Evolutionary conservation across 2,888 invertebrate species (phyloP).

Genomic region (Mesoligia furuncula): DNA sequence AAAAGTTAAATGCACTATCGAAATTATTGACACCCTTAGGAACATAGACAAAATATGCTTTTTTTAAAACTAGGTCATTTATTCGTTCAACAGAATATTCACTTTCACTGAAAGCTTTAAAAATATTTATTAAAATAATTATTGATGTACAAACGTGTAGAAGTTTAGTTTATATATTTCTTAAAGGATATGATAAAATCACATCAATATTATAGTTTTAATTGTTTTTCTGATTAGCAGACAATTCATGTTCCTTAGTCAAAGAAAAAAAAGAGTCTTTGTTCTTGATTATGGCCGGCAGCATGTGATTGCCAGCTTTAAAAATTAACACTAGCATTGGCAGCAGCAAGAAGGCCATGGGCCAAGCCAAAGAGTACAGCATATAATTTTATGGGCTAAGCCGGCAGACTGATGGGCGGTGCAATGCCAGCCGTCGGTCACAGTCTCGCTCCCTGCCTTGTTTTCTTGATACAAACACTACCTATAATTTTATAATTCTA

Average conservation of each 20-base stretch:
- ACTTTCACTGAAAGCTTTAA: conserved; percentile 26
- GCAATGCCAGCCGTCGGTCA: not conserved
- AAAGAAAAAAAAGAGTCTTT: not conserved
- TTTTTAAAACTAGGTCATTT: conserved; percentile 57
- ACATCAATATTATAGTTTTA: not conserved
- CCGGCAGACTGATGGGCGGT: not conserved
- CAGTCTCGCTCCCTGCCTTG: not conserved
- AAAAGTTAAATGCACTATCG: conserved; percentile 62
- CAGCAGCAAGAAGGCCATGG: not conserved
- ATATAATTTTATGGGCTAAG: not conserved
- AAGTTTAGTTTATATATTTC: not conserved
- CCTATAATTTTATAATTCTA: no score
- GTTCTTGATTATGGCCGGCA: not conserved
- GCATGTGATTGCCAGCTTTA: not conserved
- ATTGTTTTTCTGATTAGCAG: not conserved
- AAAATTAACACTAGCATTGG: not conserved
- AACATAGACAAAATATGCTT: conserved; percentile 72
- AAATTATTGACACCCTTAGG: conserved; percentile 79
- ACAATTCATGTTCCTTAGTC: not conserved
- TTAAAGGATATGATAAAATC: not conserved
- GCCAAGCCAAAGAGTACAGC: not conserved
- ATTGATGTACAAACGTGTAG: fast-evolving
- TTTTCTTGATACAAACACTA: not conserved
- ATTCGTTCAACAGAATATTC: conserved; percentile 27
- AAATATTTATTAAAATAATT: not conserved